Percentiles rank a stretch among this genome's conserved stretches.
Conservation (phyloP, 2,797 vertebrate species). For the Eremophila alpestris region DNA sequence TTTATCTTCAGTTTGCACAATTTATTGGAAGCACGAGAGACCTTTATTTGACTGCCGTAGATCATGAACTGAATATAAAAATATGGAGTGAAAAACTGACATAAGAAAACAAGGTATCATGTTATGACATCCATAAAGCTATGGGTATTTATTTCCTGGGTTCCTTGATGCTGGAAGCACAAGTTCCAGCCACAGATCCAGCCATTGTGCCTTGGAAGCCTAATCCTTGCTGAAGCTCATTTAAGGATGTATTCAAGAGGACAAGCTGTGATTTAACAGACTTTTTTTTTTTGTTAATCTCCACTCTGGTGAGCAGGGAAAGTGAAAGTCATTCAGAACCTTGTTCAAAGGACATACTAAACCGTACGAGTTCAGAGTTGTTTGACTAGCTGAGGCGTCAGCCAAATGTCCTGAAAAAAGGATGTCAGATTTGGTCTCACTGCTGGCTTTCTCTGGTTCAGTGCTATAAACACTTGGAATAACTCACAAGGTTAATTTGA, state of each 20-base stretch:
- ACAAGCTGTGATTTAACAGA: not conserved
- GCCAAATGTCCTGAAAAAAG: conserved; percentile 15
- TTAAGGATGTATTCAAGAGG: not conserved
- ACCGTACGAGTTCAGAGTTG: not conserved
- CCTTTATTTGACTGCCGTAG: not conserved
- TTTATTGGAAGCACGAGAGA: not conserved
- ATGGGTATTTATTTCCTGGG: not conserved
- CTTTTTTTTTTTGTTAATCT: not conserved
- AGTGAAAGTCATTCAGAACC: not conserved
- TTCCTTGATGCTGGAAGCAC: not conserved
- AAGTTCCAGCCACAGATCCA: not conserved
- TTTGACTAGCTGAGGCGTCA: conserved; percentile 22
- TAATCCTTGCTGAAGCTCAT: not conserved
- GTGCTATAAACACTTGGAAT: conserved; percentile 26
- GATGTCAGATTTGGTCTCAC: not conserved
- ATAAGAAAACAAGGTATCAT: not conserved
- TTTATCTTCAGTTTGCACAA: not conserved
- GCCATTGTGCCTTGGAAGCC: not conserved
- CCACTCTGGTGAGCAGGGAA: not conserved
- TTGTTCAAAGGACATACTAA: not conserved
- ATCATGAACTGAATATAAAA: not conserved
- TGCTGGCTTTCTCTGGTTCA: not conserved
- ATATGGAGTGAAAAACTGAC: not conserved
- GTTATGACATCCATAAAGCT: not conserved
- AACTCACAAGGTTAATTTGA: conserved; percentile 6